phyloP scores from a whole-genome alignment of 2,888 invertebrate species.

The Taphrorychus bicolor region DNA sequence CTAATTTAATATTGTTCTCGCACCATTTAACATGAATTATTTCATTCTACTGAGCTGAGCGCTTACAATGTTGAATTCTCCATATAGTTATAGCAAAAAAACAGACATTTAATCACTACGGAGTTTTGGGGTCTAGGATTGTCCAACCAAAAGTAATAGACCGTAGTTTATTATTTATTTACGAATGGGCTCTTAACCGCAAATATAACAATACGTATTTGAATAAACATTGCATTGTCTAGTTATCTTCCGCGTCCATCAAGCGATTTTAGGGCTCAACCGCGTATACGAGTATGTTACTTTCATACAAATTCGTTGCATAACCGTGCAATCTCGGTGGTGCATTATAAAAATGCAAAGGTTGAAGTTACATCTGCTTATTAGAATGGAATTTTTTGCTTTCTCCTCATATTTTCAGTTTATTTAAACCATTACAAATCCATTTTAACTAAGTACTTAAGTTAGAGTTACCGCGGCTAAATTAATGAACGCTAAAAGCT shows the following conservation, averaged over 20 bases:
- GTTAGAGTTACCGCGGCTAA: too few species aligned
- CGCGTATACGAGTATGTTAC: background rate
- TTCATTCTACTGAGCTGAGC: background rate
- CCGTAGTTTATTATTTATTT: too few species aligned
- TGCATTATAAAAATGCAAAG: background rate
- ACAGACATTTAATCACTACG: too few species aligned
- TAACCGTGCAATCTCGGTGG: background rate
- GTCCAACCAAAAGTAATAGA: too few species aligned
- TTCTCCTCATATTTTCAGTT: background rate
- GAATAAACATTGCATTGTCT: background rate
- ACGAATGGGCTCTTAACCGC: too few species aligned
- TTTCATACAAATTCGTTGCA: background rate
- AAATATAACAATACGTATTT: background rate
- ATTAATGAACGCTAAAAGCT: background rate
- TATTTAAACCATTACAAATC: background rate
- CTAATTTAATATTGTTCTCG: background rate
- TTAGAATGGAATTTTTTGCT: constrained; percentile 7
- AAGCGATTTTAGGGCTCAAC: background rate
- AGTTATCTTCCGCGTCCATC: background rate
- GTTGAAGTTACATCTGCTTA: too few species aligned
- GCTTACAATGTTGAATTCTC: background rate
- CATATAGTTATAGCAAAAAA: background rate
- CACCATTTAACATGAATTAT: background rate
- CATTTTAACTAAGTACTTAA: too few species aligned
- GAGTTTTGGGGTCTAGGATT: too few species aligned